Base-by-base conservation (phyloP, 1,140 invertebrate genomes). In the Mercenaria mercenaria region DNA sequence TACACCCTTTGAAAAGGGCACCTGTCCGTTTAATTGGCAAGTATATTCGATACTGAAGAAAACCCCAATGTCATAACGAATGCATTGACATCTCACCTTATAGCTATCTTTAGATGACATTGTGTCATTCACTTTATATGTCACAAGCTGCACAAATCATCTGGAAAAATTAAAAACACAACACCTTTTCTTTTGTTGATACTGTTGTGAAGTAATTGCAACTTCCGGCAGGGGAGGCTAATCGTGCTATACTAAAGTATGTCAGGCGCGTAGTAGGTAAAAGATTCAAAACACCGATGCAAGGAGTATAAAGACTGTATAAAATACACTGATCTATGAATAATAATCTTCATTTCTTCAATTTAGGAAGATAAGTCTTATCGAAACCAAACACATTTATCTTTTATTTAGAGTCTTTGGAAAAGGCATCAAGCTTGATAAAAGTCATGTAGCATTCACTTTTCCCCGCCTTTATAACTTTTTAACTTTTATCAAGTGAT, bases 161-260 rank as follows among this genome's bases (percentile, higher is more conserved):
- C 20, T 52, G 29, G 43, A 47, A 47, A 80, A 56, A 26, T 77
- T 26, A 50, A 79, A 47, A 56, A 56, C 13, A 18, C 29, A 47
- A n/a, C 47, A 34, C 47, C 29, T 29, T 80, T 52, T 52, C 85
- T 79, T 88, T 88, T 88, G 85, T 88, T 88, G 26, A 88, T 56
- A 88, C 85, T 87, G 85, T 88, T 59, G 85, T 79, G 85, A 88
- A 88, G 85, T 67, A 88, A 85, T 64, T 56, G n/a, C 41, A 10
- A 88, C 61, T 79, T 88, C 85, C 85, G 74, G 41, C n/a, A 88
- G 47, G 85, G 85, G 85, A 80, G 47, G 32, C 20, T 74, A 86
- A 32, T 76, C 76, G 26, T 32, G n/a, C 47, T 41, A 29, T 32
- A 32, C 56, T 59, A 59, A 26, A n/a, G 6, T 59, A 13, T n/a